A percentile compares a stretch with the other conserved stretches of the same genome.
phyloP scores from a whole-genome alignment of 1,140 invertebrate genomes.

The Tetraneura akinire region DNA sequence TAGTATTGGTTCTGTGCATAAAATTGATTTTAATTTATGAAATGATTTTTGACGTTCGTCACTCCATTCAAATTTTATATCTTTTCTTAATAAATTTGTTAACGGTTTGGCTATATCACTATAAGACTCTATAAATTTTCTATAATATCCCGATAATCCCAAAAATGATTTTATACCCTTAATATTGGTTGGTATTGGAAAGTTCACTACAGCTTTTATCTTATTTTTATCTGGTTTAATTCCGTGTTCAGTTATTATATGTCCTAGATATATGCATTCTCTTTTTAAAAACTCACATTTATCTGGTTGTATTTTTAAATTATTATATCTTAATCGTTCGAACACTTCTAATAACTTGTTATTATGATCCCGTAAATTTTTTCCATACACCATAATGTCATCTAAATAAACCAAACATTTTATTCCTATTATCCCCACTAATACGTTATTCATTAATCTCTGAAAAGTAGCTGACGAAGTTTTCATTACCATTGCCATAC shows the following conservation, averaged over 20 bases:
- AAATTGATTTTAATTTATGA: background rate
- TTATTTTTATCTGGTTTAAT: slow-evolving; percentile 60
- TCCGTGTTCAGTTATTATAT: slow-evolving; percentile 58
- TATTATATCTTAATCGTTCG: slow-evolving; percentile 56
- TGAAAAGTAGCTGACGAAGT: slow-evolving; percentile 61
- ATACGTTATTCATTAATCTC: slow-evolving; percentile 57
- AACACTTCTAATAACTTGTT: slow-evolving; percentile 58
- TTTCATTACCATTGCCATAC: slow-evolving; percentile 60
- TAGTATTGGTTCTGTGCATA: background rate
- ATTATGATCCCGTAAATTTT: slow-evolving; percentile 57
- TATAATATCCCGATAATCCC: background rate
- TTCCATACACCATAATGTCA: slow-evolving; percentile 59
- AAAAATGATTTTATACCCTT: background rate
- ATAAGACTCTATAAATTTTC: background rate
- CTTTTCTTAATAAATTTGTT: slow-evolving; percentile 2
- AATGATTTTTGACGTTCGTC: background rate
- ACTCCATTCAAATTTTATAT: background rate
- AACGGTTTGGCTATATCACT: background rate
- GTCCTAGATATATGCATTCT: slow-evolving; percentile 60
- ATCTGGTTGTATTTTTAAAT: slow-evolving; percentile 60
- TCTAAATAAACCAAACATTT: slow-evolving; percentile 59
- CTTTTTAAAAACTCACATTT: slow-evolving; percentile 61
- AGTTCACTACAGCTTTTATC: slow-evolving; percentile 55
- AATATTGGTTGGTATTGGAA: background rate
- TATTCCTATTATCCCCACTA: slow-evolving; percentile 54